A percentile compares a stretch with the other conserved stretches of the same genome.
Conservation (phyloP, 2,888 invertebrate genomes). For the Agrochola lychnidis region DNA sequence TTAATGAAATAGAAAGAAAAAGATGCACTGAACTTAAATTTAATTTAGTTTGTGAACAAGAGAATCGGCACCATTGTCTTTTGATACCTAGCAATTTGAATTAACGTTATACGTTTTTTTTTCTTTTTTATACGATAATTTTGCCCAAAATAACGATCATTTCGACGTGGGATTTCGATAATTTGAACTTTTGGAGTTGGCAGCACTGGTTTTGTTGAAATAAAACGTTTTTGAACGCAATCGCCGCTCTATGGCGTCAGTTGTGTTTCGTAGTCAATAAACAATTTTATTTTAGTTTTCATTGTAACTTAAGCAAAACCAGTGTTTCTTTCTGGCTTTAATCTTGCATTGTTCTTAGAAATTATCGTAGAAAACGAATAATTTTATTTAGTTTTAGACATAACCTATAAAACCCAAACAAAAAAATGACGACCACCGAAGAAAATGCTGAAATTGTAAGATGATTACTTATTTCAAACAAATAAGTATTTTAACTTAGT, state of each 20-base stretch:
- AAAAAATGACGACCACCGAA: conserved; percentile 70
- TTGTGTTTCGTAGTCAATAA: conserved; percentile 13
- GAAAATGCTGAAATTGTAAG: conserved; percentile 83
- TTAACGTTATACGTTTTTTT: too few species aligned
- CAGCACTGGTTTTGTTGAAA: too few species aligned
- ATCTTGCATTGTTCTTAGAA: not conserved
- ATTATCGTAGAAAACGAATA: not conserved
- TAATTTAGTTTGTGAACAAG: too few species aligned
- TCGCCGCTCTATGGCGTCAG: conserved; percentile 1
- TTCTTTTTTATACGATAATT: too few species aligned
- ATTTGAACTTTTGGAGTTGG: too few species aligned
- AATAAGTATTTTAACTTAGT: not conserved
- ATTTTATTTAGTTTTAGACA: not conserved
- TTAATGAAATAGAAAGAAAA: too few species aligned
- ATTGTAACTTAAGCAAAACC: not conserved
- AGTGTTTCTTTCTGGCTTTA: not conserved
- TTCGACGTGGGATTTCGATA: too few species aligned
- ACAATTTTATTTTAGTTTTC: not conserved
- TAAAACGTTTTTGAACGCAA: too few species aligned
- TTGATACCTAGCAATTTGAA: too few species aligned
- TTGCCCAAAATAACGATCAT: too few species aligned
- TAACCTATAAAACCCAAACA: conserved; percentile 49
- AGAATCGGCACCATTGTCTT: too few species aligned
- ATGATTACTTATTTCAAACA: conserved; percentile 33
- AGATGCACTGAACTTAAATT: too few species aligned